These are phyloP conservation scores for Echinometra lucunter DNA, from an alignment of 53 echinoderm and acorn worm genomes.

Conservation along the genomic window DNA sequence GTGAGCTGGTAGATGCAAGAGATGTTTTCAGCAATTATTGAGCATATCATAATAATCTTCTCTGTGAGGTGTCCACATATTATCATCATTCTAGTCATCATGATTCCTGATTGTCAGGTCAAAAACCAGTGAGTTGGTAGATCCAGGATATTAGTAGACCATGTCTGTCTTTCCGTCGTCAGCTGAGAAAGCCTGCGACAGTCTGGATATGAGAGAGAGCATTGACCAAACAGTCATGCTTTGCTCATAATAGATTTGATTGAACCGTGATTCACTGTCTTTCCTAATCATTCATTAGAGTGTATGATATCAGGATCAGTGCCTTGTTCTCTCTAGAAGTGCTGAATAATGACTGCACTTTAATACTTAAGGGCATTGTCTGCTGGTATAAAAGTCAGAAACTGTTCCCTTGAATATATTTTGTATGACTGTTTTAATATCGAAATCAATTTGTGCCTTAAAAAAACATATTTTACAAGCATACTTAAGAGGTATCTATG, in stretches of 20 bases:
- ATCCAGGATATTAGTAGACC: conserved; percentile 22
- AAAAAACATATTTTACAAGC: not conserved
- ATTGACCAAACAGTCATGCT: conserved; percentile 50
- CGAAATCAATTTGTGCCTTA: no score
- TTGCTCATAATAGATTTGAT: not conserved
- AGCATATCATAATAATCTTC: not conserved
- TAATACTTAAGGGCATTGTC: not conserved
- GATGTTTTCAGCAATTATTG: not conserved
- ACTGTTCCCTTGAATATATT: not conserved
- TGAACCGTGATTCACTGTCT: not conserved
- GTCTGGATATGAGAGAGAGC: not conserved
- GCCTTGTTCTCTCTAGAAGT: not conserved
- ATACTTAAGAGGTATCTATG: no score
- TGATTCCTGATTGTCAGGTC: not conserved
- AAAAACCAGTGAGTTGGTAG: not conserved
- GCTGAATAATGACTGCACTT: not conserved
- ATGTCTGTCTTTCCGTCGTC: conserved; percentile 26
- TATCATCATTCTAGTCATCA: not conserved
- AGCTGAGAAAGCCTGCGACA: not conserved
- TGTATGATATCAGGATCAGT: not conserved
- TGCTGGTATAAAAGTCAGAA: not conserved
- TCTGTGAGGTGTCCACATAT: not conserved
- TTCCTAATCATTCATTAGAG: not conserved
- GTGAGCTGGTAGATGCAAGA: no score
- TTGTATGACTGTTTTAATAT: no score